Base-by-base conservation (phyloP, 2,113 vertebrate species). In the Nesogale talazaci region DNA sequence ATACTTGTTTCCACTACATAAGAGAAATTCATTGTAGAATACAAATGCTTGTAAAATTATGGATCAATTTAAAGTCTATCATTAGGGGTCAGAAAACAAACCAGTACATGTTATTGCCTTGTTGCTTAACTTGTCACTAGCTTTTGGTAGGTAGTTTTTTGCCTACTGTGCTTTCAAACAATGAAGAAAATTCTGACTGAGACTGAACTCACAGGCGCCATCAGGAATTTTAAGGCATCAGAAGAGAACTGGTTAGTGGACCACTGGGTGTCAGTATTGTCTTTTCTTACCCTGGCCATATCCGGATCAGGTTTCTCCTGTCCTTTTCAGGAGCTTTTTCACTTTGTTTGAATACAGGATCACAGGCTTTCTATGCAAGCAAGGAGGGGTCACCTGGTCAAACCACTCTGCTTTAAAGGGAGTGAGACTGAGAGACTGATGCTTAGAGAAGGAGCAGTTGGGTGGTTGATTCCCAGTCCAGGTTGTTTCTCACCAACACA, bases 181-280 rank as follows among this genome's bases (percentile, higher is more conserved):
- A 3, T 1, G 57, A 52, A 52, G 10, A 76, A n/a, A 3, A 4
- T 40, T 59, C 16, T 78, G 7, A 8, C 19, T 38, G 38, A 61
- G 14, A 4, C 52, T 59, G 11, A 72, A 34, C 22, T 42, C 36
- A 1, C 10, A 3, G 2, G 4, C 14, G 14, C 69, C 42, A 31
- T 59, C 6, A 34, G 81, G 27, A 93, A 82, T 77, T 75, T 67
- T 29, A 84, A 74, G 61, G 3, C 76, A 25, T 76, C 22, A 20
- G 16, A 27, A 15, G 20, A 20, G 69, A 95, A 27, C 89, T 83
- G 85, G 19, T 46, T 34, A 61, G 52, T 29, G 79, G 88, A 27
- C 96, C 95, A 97, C 96, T 95, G 70, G 96, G 95, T 95, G 95
- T 93, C 95, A 97, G 85, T 94, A 34, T 95, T 95, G 93, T 72